Conservation (phyloP, 1,140 invertebrate genomes). For the Neotoxoptera formosana region DNA sequence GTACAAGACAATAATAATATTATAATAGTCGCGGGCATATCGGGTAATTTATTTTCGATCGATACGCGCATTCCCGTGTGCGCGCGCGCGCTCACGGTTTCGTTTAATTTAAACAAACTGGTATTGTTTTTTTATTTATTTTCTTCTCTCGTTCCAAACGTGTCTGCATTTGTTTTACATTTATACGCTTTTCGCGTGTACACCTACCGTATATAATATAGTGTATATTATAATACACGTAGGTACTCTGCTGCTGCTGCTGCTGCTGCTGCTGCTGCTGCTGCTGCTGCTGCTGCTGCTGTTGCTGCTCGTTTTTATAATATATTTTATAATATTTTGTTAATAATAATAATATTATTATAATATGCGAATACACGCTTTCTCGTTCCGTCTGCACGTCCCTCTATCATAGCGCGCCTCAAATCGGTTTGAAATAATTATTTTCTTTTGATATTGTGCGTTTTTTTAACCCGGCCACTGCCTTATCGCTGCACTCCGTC, state of each 20-base stretch:
- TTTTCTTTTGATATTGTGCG: too few relatives aligned
- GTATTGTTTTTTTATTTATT: slow-evolving; percentile 19
- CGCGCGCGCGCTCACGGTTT: slow-evolving; percentile 4
- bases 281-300: background rate
- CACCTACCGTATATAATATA: background rate
- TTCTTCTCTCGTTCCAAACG: background rate
- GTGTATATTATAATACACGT: background rate
- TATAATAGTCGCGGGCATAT: background rate
- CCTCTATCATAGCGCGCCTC: too few relatives aligned
- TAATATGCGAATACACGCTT: too few relatives aligned
- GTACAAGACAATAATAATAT: background rate
- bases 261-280: background rate
- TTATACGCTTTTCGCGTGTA: slow-evolving; percentile 1
- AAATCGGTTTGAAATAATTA: too few relatives aligned
- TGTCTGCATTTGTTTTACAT: slow-evolving; percentile 31
- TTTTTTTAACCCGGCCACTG: too few relatives aligned
- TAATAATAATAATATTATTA: too few relatives aligned
- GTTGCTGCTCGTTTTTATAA: too few relatives aligned
- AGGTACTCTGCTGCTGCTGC: background rate
- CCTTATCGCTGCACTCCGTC: too few relatives aligned
- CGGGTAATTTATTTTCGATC: slow-evolving; percentile 30
- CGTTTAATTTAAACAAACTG: slow-evolving; percentile 41
- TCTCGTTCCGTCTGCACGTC: too few relatives aligned
- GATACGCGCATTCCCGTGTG: background rate
- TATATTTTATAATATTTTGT: too few relatives aligned